A percentile compares a stretch with the other conserved stretches of the same genome.
Conservation (phyloP, 2,113 vertebrate species). For the Cyanoderma ruficeps region DNA sequence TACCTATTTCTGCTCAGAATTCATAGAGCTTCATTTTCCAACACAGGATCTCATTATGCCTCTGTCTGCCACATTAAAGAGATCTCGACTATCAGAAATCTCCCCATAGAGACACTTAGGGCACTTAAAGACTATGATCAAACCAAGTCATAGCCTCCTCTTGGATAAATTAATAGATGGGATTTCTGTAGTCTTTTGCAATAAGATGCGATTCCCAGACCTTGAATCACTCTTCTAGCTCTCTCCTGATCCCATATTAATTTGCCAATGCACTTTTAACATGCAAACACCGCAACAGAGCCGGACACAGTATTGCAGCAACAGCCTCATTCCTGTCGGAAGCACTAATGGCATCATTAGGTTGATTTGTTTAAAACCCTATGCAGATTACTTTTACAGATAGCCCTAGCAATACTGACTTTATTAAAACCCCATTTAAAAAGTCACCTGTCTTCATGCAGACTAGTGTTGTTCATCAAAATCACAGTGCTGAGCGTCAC, state of each 20-base stretch:
- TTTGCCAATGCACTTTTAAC: constrained; percentile 17
- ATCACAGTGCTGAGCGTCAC: background rate
- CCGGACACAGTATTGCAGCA: background rate
- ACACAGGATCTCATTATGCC: constrained; percentile 63
- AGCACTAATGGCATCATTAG: constrained; percentile 34
- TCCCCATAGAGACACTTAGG: constrained; percentile 67
- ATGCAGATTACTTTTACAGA: constrained; percentile 46
- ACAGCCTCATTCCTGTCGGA: background rate
- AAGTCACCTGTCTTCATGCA: constrained; percentile 21
- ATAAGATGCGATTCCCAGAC: constrained; percentile 37
- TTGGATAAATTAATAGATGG: constrained; percentile 63
- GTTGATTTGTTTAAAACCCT: constrained; percentile 43
- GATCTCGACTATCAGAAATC: constrained; percentile 63
- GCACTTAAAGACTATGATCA: constrained; percentile 67
- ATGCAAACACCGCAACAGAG: constrained; percentile 10
- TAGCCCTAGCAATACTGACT: constrained; percentile 35
- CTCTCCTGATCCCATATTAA: constrained; percentile 35
- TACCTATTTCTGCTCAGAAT: constrained; percentile 37
- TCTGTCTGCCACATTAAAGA: constrained; percentile 70
- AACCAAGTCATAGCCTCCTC: constrained; percentile 58
- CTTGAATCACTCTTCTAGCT: constrained; percentile 1
- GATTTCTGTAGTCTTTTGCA: constrained; percentile 53
- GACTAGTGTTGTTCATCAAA: constrained; percentile 40
- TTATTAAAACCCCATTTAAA: constrained; percentile 62
- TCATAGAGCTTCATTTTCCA: constrained; percentile 38